phyloP scores from a whole-genome alignment of 2,797 vertebrate genomes.

The Argya squamiceps region DNA sequence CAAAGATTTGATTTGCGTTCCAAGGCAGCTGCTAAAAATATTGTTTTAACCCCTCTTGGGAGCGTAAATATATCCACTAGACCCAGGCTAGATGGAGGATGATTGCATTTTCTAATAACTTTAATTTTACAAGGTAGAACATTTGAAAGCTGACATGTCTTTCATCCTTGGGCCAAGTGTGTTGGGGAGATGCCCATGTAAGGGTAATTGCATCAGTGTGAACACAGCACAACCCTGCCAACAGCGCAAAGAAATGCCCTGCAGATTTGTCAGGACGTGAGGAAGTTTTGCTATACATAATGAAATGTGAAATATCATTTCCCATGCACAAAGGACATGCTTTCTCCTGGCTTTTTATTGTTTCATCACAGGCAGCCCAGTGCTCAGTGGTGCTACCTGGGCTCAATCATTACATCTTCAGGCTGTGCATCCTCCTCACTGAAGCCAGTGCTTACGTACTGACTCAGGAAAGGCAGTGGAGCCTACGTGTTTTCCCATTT shows the following conservation, averaged over 20 bases:
- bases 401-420: fast-evolving
- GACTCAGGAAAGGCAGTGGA: background rate
- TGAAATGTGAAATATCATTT: background rate
- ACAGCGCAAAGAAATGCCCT: background rate
- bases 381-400: background rate
- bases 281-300: background rate
- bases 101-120: constrained; percentile 39
- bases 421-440: fast-evolving
- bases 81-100: background rate
- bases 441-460: fast-evolving
- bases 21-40: constrained; percentile 41
- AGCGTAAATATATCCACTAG: background rate
- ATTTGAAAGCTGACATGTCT: background rate
- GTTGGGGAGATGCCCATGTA: background rate
- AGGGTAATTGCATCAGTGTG: background rate
- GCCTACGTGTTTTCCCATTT: background rate
- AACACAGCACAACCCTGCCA: background rate
- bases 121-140: constrained; percentile 19
- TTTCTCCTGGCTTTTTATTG: background rate
- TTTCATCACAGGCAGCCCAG: background rate
- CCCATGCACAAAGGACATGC: background rate
- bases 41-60: constrained; percentile 32
- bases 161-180: background rate
- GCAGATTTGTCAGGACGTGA: background rate
- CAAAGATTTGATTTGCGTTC: background rate